Evolutionary conservation across 2,888 invertebrate genomes (phyloP), one percentile per base, ranked within the genome.

Genomic region (Acanthoscelides obtectus): DNA sequence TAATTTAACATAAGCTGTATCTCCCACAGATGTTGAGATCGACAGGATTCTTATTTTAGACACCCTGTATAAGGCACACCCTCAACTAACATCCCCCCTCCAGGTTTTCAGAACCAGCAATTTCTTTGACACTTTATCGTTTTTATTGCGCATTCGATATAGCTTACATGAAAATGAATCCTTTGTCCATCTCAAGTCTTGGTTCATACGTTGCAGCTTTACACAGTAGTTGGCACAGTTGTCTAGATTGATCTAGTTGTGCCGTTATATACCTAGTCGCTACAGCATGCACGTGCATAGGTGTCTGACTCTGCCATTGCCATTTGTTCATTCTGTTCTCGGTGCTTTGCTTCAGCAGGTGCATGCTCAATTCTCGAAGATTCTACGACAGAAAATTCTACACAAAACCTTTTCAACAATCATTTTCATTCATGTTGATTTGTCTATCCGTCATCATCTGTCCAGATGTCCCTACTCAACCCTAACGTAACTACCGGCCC

Each of bases 351-450:
- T 92, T 93, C 79, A 95, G 87, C 76, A 95, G 86, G 86, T 95
- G 94, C 85, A 95, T 93, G 83, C 93, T 94, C 74, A 95, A 87
- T 82, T 94, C 94, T n/a, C 95, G 90, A 69, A 95, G 87, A 85
- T 95, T 95, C 93, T 94, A 82, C 73, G 75, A 73, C 12, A 70
- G 45, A 12, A 45, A 45, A 45, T 6, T 45, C n/a, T n/a, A n/a
- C n/a, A n/a, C n/a, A n/a, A n/a, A n/a, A n/a, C n/a, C n/a, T n/a
- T n/a, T n/a, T n/a, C n/a, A n/a, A n/a, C n/a, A n/a, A n/a, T n/a
- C n/a, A n/a, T n/a, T n/a, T n/a, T n/a, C n/a, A n/a, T n/a, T n/a
- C n/a, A n/a, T n/a, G n/a, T n/a, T n/a, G n/a, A n/a, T n/a, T n/a
- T n/a, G n/a, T n/a, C n/a, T n/a, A n/a, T n/a, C n/a, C n/a, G n/a